Evolutionary conservation across 23 tunicate genomes (phyloP).

Genomic region (Phallusia fumigata): DNA sequence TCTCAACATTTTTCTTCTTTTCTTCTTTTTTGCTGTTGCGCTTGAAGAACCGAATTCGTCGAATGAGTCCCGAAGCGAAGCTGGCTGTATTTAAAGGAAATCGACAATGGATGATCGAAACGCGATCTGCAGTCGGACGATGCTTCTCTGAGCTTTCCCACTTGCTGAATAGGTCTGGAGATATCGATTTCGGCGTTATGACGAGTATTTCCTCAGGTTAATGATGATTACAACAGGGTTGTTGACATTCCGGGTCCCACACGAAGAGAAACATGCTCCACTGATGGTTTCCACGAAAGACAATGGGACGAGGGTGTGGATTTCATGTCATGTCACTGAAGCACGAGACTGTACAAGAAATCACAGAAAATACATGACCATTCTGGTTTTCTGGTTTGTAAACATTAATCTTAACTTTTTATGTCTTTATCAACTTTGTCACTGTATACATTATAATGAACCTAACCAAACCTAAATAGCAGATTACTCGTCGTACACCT

Average conservation of each 20-base stretch:
- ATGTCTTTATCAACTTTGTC: too few relatives aligned
- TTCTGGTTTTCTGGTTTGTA: too few relatives aligned
- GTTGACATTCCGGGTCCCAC: not conserved
- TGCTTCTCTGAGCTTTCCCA: slow-evolving; percentile 10
- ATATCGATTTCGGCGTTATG: not conserved
- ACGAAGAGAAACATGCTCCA: not conserved
- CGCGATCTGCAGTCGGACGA: not conserved
- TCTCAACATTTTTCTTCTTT: not conserved
- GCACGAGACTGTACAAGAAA: too few relatives aligned
- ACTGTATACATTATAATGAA: too few relatives aligned
- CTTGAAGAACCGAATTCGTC: not conserved
- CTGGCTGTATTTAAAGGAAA: not conserved
- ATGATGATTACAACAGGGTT: not conserved
- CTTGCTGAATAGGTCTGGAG: not conserved
- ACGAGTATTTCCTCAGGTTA: not conserved
- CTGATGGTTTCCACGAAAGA: not conserved
- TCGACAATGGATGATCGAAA: not conserved
- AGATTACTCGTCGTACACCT: too few relatives aligned
- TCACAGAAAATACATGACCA: too few relatives aligned
- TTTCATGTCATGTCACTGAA: not conserved
- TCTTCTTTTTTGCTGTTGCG: not conserved
- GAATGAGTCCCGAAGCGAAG: not conserved
- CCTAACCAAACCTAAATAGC: too few relatives aligned
- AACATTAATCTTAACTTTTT: too few relatives aligned
- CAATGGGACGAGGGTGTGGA: not conserved